Conservation (phyloP, 2,797 vertebrate species). For the Sandelia bainsii region DNA sequence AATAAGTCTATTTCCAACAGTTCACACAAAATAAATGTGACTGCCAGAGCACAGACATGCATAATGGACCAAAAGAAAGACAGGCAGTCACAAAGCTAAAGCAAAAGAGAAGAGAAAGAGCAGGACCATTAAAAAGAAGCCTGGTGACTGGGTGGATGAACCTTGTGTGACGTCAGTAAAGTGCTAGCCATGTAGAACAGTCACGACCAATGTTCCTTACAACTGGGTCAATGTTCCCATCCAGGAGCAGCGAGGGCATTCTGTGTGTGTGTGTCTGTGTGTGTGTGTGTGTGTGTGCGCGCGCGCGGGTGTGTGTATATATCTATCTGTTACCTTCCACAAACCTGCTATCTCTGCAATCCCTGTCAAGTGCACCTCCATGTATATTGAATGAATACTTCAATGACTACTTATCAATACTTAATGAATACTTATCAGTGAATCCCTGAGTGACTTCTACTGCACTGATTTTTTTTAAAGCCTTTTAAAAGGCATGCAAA, state of each 20-base stretch:
- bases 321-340: slow-evolving; percentile 42
- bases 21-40: slow-evolving; percentile 60
- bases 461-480: slow-evolving; percentile 55
- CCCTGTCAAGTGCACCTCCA: slow-evolving; percentile 64
- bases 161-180: slow-evolving; percentile 76
- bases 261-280: slow-evolving; percentile 21
- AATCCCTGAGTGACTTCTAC: slow-evolving; percentile 66
- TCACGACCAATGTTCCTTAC: slow-evolving; percentile 75
- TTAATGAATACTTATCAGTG: slow-evolving; percentile 74
- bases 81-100: slow-evolving; percentile 39
- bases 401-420: slow-evolving; percentile 76
- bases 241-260: slow-evolving; percentile 72
- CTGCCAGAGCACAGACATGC: slow-evolving; percentile 55
- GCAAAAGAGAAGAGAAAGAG: slow-evolving; percentile 49
- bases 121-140: slow-evolving; percentile 57
- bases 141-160: slow-evolving; percentile 62
- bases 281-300: slow-evolving; percentile 21
- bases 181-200: slow-evolving; percentile 77
- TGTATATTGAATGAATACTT: slow-evolving; percentile 73
- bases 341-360: slow-evolving; percentile 47
- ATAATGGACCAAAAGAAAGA: slow-evolving; percentile 65
- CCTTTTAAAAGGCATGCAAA: slow-evolving; percentile 48
- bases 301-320: slow-evolving; percentile 10
- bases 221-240: slow-evolving; percentile 78
- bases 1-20: slow-evolving; percentile 38